phyloP scores from a whole-genome alignment of 2,113 vertebrate species.

The Zeus faber region DNA sequence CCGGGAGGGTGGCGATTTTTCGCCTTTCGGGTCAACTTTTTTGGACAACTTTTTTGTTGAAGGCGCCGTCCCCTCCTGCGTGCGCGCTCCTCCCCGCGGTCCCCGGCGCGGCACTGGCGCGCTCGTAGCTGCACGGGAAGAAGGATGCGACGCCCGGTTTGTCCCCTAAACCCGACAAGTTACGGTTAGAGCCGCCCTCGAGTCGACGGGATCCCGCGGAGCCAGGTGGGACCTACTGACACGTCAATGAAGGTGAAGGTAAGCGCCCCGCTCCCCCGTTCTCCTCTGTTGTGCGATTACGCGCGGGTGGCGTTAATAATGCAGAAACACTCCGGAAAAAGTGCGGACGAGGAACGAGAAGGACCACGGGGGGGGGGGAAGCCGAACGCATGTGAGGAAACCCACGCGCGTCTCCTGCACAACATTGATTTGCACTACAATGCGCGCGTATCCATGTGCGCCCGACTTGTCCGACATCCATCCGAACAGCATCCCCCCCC shows the following conservation, averaged over 20 bases:
- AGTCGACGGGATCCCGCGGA: slow-evolving; percentile 61
- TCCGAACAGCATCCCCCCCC: no score
- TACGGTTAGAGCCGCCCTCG: slow-evolving; percentile 44
- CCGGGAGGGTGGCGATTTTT: slow-evolving; percentile 6
- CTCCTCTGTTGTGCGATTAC: slow-evolving; percentile 21
- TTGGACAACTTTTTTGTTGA: neutral
- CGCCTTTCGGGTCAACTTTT: neutral
- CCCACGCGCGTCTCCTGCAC: no score
- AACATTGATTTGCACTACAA: no score
- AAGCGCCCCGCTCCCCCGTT: slow-evolving; percentile 53
- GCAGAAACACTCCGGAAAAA: slow-evolving; percentile 29
- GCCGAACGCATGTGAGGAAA: no score
- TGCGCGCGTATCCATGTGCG: no score
- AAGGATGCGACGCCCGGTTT: slow-evolving; percentile 47
- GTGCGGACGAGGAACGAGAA: neutral
- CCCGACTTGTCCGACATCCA: no score
- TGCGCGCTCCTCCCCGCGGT: no score
- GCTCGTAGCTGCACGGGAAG: no score
- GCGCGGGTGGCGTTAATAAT: slow-evolving; percentile 52
- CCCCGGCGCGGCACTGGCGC: no score
- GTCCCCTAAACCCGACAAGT: slow-evolving; percentile 51
- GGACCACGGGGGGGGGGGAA: no score
- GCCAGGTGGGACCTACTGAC: slow-evolving; percentile 50
- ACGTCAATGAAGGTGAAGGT: slow-evolving; percentile 70
- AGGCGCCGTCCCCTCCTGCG: no score